Base-by-base conservation (phyloP, 2,888 invertebrate species). In the Dinocampus coccinellae region DNA sequence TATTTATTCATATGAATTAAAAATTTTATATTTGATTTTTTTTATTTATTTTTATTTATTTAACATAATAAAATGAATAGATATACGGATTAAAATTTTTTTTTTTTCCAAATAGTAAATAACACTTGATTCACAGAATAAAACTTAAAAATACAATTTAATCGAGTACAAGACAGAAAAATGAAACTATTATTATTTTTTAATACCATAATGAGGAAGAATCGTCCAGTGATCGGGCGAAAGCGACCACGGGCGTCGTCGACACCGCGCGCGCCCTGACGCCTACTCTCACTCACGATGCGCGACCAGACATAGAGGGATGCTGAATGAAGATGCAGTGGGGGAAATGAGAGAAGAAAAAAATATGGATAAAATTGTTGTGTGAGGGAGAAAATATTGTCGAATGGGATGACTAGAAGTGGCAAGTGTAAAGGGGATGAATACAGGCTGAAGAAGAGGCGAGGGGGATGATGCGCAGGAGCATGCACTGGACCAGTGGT, bases 171-270 rank as follows among this genome's bases (percentile, higher is more conserved):
- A 7, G 16, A 39, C n/a, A n/a, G n/a, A 47, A 7, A 47, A 7
- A 16, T n/a, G 3, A 6, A 16, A 47, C 7, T 16, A 11, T 42
- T 42, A n/a, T 47, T 47, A 16, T 47, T 47, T 47, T 47, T 16
- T 47, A 47, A 3, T n/a, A 16, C 47, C 16, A 47, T 47, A 47
- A 47, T 16, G 47, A 47, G 47, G 47, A 47, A 16, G 16, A 47
- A 47, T 47, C 20, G 47, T 47, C 47, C 47, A 47, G 52, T 52
- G 63, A 63, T 33, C 63, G 55, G 70, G 69, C 47, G 47, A 47
- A 47, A 62, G 72, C 68, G 65, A 75, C 76, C 75, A 77, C 76
- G 78, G 77, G 79, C 77, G 78, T 77, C 79, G 77, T 77, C 77
- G 73, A 71, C 75, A 76, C 73, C 76, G 74, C 72, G 67, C 72